phyloP scores from a whole-genome alignment of 2,888 invertebrate genomes.

The Agrotis puta region DNA sequence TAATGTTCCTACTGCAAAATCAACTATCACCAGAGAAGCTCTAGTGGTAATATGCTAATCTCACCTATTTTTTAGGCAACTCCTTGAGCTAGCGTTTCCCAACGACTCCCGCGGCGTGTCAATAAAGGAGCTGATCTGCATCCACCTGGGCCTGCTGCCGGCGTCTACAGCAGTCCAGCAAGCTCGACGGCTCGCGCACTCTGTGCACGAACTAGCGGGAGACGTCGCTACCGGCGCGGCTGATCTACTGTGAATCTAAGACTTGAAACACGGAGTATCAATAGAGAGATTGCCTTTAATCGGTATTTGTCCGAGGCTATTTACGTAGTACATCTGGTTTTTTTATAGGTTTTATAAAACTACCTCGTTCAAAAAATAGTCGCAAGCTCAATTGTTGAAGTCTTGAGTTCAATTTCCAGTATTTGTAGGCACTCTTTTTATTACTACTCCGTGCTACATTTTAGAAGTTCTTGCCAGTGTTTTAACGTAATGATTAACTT shows the following conservation, averaged over 20 bases:
- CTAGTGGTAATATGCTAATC: not conserved
- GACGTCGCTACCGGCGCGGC: conserved; percentile 89
- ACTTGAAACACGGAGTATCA: not conserved
- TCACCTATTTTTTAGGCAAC: conserved; percentile 75
- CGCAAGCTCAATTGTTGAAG: not conserved
- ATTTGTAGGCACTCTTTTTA: conserved; percentile 25
- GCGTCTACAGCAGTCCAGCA: conserved; percentile 96
- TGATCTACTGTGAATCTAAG: conserved; percentile 72
- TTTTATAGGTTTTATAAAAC: not conserved
- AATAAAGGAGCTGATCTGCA: conserved; percentile 94
- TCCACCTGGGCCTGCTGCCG: conserved; percentile 96
- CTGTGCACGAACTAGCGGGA: conserved; percentile 93
- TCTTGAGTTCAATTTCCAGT: not conserved
- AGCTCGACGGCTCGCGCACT: conserved; percentile 95
- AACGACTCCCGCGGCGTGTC: conserved; percentile 81
- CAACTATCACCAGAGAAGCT: not conserved
- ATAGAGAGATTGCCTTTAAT: not conserved
- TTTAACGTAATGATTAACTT: conserved; percentile 8
- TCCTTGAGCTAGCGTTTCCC: conserved; percentile 84
- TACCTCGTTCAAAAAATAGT: not conserved
- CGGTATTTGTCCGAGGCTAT: not conserved
- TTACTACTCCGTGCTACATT: not conserved
- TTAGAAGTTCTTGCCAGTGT: conserved; percentile 16
- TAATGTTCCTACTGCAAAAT: not conserved
- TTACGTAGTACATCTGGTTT: not conserved